Percentiles rank a stretch among this genome's conserved stretches.
Evolutionary conservation across 2,113 vertebrate genomes (phyloP).

Genomic region (Trematocara macrostoma): DNA sequence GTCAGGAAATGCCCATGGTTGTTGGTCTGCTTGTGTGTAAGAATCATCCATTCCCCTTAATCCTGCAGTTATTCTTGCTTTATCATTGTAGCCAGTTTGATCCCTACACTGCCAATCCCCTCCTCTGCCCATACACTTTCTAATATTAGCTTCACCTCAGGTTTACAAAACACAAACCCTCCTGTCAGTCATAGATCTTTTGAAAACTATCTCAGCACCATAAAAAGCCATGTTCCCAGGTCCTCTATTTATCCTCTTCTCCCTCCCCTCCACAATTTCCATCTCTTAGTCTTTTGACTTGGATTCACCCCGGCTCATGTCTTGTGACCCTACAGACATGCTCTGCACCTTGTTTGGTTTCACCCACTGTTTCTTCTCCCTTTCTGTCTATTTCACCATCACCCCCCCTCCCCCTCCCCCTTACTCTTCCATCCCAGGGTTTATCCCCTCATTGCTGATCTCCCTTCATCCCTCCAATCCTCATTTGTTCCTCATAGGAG

Average conservation of each 20-base stretch:
- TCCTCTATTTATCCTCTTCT: slow-evolving; percentile 41
- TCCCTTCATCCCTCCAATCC: slow-evolving; percentile 77
- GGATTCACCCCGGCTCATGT: slow-evolving; percentile 34
- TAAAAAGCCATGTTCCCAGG: slow-evolving; percentile 64
- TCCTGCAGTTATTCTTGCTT: neutral
- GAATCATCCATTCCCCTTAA: neutral
- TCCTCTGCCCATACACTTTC: slow-evolving; percentile 20
- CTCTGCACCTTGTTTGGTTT: slow-evolving; percentile 58
- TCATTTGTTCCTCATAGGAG: slow-evolving; percentile 72
- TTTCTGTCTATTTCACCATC: slow-evolving; percentile 54
- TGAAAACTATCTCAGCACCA: slow-evolving; percentile 44
- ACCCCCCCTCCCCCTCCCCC: slow-evolving; percentile 14
- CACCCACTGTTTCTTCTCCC: slow-evolving; percentile 31
- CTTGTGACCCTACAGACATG: slow-evolving; percentile 48
- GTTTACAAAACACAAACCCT: slow-evolving; percentile 61
- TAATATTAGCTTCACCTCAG: slow-evolving; percentile 58
- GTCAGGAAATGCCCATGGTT: neutral
- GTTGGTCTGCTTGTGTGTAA: neutral
- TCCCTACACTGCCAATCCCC: slow-evolving; percentile 9
- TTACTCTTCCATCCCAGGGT: slow-evolving; percentile 64
- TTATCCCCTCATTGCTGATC: slow-evolving; percentile 78
- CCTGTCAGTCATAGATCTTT: slow-evolving; percentile 36
- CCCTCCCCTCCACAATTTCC: slow-evolving; percentile 58
- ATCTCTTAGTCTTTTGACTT: slow-evolving; percentile 35
- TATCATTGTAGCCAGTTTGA: neutral